Evolutionary conservation across 1,140 invertebrate genomes (phyloP), one percentile per base, ranked within the genome.

Genomic region (Diploscapter pachys): DNA sequence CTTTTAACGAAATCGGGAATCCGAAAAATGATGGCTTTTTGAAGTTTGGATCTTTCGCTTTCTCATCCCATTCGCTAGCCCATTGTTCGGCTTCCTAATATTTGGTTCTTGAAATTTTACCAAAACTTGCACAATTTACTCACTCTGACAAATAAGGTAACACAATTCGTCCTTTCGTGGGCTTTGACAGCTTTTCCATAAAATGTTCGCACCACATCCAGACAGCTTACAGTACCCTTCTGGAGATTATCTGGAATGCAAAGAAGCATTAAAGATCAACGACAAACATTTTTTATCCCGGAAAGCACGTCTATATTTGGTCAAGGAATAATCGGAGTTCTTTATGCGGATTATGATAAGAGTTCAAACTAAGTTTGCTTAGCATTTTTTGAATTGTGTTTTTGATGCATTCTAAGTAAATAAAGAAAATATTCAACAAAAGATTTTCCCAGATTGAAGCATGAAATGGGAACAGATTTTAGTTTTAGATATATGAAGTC

Each of bases 61-160:
- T 75, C 5, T 63, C 74, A 73, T 87, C 86, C 65, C 86, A 78
- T 5, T 78, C 75, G 59, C 67, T 69, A 5, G 86, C 86, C 83
- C 82, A 85, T 72, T 82, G 78, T 80, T 84, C 77, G 49, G 84
- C 82, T 71, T 85, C 79, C 73, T 78, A 51, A 1, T 65, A 56
- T 70, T 59, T 59, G 31, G 9, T 59, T 59, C 13, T 11, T 9
- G 57, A 59, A 59, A 50, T 6, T 9, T 65, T 50, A 9, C 31
- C 8, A 65, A 6, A 9, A 8, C 2, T 59, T 11, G 49, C 71
- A 53, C 6, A 52, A 9, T 11, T n/a, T 49, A 73, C 63, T 8
- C 31, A 69, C 76, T 51, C 67, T 78, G 6, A 78, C 54, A 73
- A 85, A 86, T 68, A 86, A 82, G 8, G 83, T 85, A 6, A 86